phyloP scores from a whole-genome alignment of 2,797 vertebrate species.

The Iguana delicatissima region DNA sequence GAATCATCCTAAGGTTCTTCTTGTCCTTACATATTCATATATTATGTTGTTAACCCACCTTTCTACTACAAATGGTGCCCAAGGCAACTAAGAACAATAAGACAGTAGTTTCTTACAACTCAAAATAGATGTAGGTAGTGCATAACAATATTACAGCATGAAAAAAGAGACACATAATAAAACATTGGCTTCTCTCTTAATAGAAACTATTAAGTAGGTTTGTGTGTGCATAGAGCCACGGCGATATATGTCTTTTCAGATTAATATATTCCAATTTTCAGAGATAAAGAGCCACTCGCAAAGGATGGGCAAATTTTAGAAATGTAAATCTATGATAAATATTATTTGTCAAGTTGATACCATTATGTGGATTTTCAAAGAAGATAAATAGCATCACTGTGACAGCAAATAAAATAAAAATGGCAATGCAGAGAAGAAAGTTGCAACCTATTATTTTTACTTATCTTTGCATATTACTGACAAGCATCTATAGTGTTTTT shows the following conservation, averaged over 20 bases:
- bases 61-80: neutral
- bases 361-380: slow-evolving; percentile 52
- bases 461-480: slow-evolving; percentile 70
- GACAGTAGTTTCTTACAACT: neutral
- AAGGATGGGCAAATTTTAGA: slow-evolving; percentile 68
- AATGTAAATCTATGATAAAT: slow-evolving; percentile 67
- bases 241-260: slow-evolving; percentile 58
- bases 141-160: neutral
- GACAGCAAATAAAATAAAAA: slow-evolving; percentile 60
- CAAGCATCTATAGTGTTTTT: slow-evolving; percentile 67
- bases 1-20: neutral
- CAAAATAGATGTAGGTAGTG: neutral
- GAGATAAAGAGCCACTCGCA: slow-evolving; percentile 66
- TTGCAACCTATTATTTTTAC: slow-evolving; percentile 69
- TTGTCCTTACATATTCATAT: neutral
- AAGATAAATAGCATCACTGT: slow-evolving; percentile 73
- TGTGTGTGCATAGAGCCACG: neutral
- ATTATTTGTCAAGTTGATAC: slow-evolving; percentile 64
- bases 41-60: neutral
- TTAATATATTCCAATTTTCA: slow-evolving; percentile 67
- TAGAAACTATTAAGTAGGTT: accelerated
- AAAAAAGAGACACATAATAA: neutral
- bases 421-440: slow-evolving; percentile 70
- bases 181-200: slow-evolving; percentile 22
- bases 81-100: neutral